A percentile compares a stretch with the other conserved stretches of the same genome.
These are phyloP conservation scores for Phylloscopus trochiloides DNA, from an alignment of 2,113 vertebrate species.

Conservation along the genomic window DNA sequence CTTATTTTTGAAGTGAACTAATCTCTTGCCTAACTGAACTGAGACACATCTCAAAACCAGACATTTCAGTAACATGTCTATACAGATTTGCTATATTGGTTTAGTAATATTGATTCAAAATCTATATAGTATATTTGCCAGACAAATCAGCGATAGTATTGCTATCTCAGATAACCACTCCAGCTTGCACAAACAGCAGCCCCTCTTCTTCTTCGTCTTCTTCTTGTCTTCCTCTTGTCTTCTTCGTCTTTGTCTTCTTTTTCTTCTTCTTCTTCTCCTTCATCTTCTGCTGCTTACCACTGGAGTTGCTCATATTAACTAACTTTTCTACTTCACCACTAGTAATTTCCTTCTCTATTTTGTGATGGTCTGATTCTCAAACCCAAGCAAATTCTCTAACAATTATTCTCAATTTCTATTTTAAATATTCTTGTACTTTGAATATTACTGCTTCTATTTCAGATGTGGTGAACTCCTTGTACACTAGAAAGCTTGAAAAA, in stretches of 20 bases:
- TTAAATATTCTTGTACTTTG: background rate
- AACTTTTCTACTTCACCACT: background rate
- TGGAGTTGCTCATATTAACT: background rate
- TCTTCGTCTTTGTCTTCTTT: background rate
- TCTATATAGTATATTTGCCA: background rate
- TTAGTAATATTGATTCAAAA: background rate
- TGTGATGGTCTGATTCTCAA: background rate
- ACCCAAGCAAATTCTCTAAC: background rate
- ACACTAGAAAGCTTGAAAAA: background rate
- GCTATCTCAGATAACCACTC: background rate
- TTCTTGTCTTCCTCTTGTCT: background rate
- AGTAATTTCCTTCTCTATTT: background rate
- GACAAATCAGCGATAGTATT: background rate
- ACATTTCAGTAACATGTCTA: background rate
- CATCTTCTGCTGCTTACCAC: background rate
- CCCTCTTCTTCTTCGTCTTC: background rate
- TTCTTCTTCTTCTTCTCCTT: background rate
- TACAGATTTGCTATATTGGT: background rate
- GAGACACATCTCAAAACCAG: background rate
- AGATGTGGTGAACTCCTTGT: background rate
- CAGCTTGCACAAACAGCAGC: background rate
- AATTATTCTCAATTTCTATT: background rate
- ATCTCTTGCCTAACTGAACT: background rate
- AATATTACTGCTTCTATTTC: background rate
- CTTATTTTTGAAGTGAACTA: background rate